Evolutionary conservation across 2,888 invertebrate species (phyloP).

Genomic region (Stictocephala bisonia): DNA sequence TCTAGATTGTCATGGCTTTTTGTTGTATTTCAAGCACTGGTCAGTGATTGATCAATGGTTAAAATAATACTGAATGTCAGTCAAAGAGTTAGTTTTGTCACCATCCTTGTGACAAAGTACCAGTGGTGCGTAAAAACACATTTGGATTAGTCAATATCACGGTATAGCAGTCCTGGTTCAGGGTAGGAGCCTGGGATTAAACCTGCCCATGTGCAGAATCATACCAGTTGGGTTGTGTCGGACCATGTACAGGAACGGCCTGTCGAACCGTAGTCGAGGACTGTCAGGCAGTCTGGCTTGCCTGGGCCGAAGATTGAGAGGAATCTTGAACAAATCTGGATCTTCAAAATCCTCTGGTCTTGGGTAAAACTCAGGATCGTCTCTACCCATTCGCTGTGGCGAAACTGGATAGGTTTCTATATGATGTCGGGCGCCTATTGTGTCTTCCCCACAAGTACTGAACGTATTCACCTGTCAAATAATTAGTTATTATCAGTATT

Average conservation of each 20-base stretch:
- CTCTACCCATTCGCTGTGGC: slow-evolving; percentile 64
- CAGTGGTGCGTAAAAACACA: not conserved
- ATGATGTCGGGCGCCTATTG: slow-evolving; percentile 79
- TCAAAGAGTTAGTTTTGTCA: slow-evolving; percentile 29
- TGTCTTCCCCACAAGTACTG: slow-evolving; percentile 81
- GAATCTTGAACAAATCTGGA: slow-evolving; percentile 67
- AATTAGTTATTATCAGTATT: too few species aligned
- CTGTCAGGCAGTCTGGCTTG: slow-evolving; percentile 70
- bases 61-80: slow-evolving; percentile 49
- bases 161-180: slow-evolving; percentile 63
- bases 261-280: slow-evolving; percentile 83
- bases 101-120: slow-evolving; percentile 22
- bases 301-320: slow-evolving; percentile 76
- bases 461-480: slow-evolving; percentile 87
- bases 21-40: slow-evolving; percentile 49
- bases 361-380: slow-evolving; percentile 47
- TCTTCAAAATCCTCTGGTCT: slow-evolving; percentile 60
- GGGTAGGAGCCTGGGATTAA: slow-evolving; percentile 85
- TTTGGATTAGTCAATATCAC: not conserved
- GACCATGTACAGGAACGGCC: slow-evolving; percentile 90
- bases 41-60: slow-evolving; percentile 47
- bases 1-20: slow-evolving; percentile 41
- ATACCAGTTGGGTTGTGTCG: slow-evolving; percentile 93
- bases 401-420: slow-evolving; percentile 84
- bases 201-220: slow-evolving; percentile 88